phyloP scores from a whole-genome alignment of 2,797 vertebrate species.

The Tapirus indicus region DNA sequence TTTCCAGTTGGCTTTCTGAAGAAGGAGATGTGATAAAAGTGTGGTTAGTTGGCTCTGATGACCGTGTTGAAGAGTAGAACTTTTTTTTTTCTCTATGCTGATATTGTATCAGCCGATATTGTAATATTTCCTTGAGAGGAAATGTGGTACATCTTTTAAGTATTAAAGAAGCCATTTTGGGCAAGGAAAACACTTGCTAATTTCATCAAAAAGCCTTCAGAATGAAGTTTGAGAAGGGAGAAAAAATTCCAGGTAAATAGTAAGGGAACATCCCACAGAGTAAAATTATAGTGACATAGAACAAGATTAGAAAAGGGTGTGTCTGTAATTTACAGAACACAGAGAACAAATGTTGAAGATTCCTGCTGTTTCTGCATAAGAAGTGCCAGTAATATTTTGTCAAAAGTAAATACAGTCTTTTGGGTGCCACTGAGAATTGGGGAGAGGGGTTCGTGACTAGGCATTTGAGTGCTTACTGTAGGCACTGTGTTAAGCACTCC shows the following conservation, averaged over 20 bases:
- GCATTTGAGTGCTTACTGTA: background rate
- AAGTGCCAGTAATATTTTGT: background rate
- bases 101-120: background rate
- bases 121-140: background rate
- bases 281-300: background rate
- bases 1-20: constrained; percentile 1
- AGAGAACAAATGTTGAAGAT: background rate
- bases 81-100: background rate
- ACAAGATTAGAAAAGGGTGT: background rate
- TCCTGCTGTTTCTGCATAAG: background rate
- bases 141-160: background rate
- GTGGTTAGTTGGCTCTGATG: background rate
- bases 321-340: background rate
- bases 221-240: constrained; percentile 57
- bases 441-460: background rate
- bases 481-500: background rate
- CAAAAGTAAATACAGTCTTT: background rate
- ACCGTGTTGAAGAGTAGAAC: background rate
- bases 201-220: constrained; percentile 28
- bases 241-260: background rate
- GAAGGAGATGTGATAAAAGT: background rate
- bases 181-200: background rate
- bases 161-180: background rate
- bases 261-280: background rate
- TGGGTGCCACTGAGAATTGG: background rate